Base-by-base conservation (phyloP, 2,888 invertebrate species). In the Chrysodeixis includens region DNA sequence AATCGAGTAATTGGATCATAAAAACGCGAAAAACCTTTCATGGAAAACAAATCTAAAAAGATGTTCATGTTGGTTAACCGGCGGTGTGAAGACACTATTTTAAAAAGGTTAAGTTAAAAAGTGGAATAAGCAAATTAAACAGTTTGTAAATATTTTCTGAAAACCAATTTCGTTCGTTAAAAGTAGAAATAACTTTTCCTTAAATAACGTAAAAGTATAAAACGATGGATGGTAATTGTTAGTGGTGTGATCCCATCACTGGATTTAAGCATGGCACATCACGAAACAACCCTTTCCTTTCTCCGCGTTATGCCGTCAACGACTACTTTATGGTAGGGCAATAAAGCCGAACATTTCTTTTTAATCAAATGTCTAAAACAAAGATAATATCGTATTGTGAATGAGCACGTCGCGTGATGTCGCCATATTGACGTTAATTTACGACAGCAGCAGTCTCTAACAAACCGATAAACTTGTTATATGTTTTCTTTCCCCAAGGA, bases 401-500 rank as follows among this genome's bases (percentile, higher is more conserved):
- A 66, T 64, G 56, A 30, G 32, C 60, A 52, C 54, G 55, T 69
- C 65, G 67, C 72, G 74, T 84, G 83, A 86, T 86, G 83, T 84
- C 76, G 81, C 86, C 86, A 84, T 76, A 73, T 75, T 74, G 79
- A 84, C 79, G 78, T 78, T 76, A 74, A 70, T 76, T 72, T 73
- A 81, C 72, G 66, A 76, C 49, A 49, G 30, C 51, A 63, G 65
- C 56, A 49, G 64, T 68, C 65, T 61, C 70, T 68, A 71, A 71
- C 74, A 52, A 76, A 83, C 79, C 79, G 71, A 88, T 91, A 91
- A 88, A 92, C 71, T 79, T 88, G 86, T 90, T 49, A 76, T 86
- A 78, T 89, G 71, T 91, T 93, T 93, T 93, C 88, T 93, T 92
- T 90, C 90, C 89, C 85, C 90, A 93, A 92, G 92, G 82, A 74